Evolutionary conservation across 2,797 vertebrate species (phyloP), one percentile per base, ranked within the genome.

Genomic region (Pipistrellus kuhlii): DNA sequence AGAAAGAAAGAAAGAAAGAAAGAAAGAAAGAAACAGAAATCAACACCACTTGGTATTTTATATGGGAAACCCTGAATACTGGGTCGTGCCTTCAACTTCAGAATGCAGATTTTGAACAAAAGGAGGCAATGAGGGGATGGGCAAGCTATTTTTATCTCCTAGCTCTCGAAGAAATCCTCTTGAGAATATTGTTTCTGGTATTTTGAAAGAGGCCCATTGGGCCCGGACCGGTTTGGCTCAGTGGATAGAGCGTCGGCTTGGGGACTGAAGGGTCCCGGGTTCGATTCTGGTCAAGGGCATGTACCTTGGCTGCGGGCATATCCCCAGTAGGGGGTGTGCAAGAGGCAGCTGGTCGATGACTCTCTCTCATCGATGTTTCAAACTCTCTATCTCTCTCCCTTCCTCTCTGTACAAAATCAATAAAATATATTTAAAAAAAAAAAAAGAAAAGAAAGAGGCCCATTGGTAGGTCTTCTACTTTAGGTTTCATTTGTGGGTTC

Each of bases 41-140:
- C 91, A 96, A 94, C 94, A 93, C 72, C 62, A 91, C 64, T 94
- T 95, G 84, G 96, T 94, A 92, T 71, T 95, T 96, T 55, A 80
- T 93, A 91, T 44, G 82, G 87, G 87, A 93, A 91, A 55, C 84
- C 55, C 87, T 94, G 86, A 93, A 94, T 92, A 94, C 91, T 86
- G 88, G 94, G 82, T 66, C 11, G 0, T 83, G 75, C 82, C 82
- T 96, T 85, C 82, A 64, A 93, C 69, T 88, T 94, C 85, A 69
- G 69, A 90, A 94, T 94, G 95, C 41, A 55, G 94, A 76, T 93
- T 97, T 96, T 94, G 69, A 95, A 94, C 91, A 91, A 90, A 96
- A 91, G 48, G 64, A 94, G 76, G 35, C 81, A 93, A 75, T 80
- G 73, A 95, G 69, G 62, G 75, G 90, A 71, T 27, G 86, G 53